A percentile compares a stretch with the other conserved stretches of the same genome.
Conservation (phyloP, 1,140 invertebrate genomes). For the Drosophila arizonae region DNA sequence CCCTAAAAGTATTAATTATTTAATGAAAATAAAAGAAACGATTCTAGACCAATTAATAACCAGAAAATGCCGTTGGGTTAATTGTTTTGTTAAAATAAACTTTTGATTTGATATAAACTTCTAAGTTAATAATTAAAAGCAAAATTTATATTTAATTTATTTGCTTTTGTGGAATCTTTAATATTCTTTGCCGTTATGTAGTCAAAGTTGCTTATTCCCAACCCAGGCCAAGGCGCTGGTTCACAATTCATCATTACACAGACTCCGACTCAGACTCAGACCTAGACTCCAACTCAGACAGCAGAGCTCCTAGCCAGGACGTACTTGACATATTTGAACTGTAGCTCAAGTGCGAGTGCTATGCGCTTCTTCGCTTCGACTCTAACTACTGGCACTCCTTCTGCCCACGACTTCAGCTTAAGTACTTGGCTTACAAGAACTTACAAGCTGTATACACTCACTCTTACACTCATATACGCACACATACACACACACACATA, state of each 20-base stretch:
- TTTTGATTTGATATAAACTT: too few species aligned
- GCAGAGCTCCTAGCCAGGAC: conserved; percentile 11
- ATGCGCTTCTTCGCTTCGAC: not conserved
- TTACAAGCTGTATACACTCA: conserved; percentile 13
- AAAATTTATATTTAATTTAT: too few species aligned
- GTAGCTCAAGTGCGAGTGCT: conserved; percentile 15
- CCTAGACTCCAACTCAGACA: not conserved
- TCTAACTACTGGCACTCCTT: conserved; percentile 5
- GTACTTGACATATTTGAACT: conserved; percentile 60
- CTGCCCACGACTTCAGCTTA: conserved; percentile 13
- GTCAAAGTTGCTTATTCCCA: not conserved
- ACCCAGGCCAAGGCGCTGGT: not conserved
- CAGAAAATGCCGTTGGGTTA: too few species aligned
- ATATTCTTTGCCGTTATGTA: not conserved
- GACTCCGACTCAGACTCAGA: not conserved
- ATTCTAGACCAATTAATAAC: too few species aligned
- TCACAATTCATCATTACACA: conserved; percentile 3
- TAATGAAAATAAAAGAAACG: too few species aligned
- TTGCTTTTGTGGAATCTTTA: not conserved
- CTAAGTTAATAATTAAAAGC: too few species aligned
- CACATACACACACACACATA: conserved; percentile 4
- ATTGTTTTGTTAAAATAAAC: too few species aligned
- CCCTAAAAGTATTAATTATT: too few species aligned
- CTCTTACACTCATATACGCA: not conserved
- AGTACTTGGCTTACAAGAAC: conserved; percentile 51